These are phyloP conservation scores for Clinocottus analis DNA, from an alignment of 2,113 vertebrate species.

Conservation along the genomic window DNA sequence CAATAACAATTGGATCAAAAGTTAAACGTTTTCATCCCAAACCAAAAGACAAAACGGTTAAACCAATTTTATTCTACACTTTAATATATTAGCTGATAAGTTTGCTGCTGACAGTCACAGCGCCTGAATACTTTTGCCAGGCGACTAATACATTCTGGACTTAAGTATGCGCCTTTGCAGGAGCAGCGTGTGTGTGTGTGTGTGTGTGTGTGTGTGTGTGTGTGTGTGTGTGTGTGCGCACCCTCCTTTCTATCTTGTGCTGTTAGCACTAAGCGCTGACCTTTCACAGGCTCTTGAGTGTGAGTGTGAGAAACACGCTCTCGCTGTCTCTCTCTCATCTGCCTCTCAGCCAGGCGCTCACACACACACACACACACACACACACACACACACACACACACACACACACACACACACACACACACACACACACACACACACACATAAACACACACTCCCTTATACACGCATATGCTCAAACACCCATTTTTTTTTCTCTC, in stretches of 20 bases:
- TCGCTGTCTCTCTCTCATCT: conserved; percentile 86
- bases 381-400: conserved; percentile 18
- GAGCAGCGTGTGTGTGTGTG: conserved; percentile 33
- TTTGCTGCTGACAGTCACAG: background rate
- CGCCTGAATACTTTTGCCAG: conserved; percentile 33
- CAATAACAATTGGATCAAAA: too few species aligned
- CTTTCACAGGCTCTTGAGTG: conserved; percentile 91
- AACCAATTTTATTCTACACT: background rate
- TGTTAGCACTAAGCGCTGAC: conserved; percentile 81
- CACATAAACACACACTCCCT: background rate
- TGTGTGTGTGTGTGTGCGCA: conserved; percentile 42
- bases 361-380: conserved; percentile 38
- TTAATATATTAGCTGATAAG: background rate
- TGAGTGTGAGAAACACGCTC: conserved; percentile 92
- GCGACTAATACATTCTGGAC: conserved; percentile 60
- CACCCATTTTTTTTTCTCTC: conserved; percentile 43
- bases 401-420: conserved; percentile 1
- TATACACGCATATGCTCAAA: conserved; percentile 9
- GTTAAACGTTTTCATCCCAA: background rate
- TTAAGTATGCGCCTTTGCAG: conserved; percentile 58
- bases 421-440: conserved; percentile 4
- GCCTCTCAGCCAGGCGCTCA: conserved; percentile 63
- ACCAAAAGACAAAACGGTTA: conserved; percentile 27
- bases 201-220: conserved; percentile 43
- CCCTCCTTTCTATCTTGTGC: conserved; percentile 69